Evolutionary conservation across 2,888 invertebrate species (phyloP).

Genomic region (Hylaea fasciaria): DNA sequence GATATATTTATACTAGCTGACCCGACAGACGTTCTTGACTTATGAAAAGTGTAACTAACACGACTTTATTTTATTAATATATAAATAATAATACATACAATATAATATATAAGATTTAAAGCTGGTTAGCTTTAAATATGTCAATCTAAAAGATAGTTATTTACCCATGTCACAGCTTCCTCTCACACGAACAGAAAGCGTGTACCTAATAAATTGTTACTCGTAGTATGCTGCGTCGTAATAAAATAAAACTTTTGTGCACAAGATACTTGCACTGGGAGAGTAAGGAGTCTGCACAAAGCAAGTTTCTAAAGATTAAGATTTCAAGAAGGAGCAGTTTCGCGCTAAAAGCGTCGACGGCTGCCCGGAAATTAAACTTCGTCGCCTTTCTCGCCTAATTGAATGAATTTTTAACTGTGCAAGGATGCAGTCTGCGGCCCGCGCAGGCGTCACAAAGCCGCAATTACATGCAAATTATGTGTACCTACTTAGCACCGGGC

Average conservation of each 20-base stretch:
- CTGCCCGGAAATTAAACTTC: slow-evolving; percentile 76
- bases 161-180: slow-evolving; percentile 17
- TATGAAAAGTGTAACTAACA: no score
- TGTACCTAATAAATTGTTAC: slow-evolving; percentile 17
- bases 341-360: slow-evolving; percentile 61
- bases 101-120: no score
- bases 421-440: slow-evolving; percentile 75
- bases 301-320: slow-evolving; percentile 66
- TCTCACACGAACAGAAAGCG: slow-evolving; percentile 20
- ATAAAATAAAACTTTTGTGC: slow-evolving; percentile 33
- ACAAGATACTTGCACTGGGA: slow-evolving; percentile 31
- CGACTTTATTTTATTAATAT: no score
- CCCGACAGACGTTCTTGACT: no score
- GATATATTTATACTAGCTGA: no score
- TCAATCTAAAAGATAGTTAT: slow-evolving; percentile 2
- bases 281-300: slow-evolving; percentile 51
- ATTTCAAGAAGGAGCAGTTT: slow-evolving; percentile 68
- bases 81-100: no score
- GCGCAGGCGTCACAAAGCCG: slow-evolving; percentile 68
- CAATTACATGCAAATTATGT: slow-evolving; percentile 83
- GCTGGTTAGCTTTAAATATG: no score
- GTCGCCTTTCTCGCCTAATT: slow-evolving; percentile 76
- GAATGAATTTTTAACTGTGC: slow-evolving; percentile 81
- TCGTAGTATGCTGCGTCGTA: slow-evolving; percentile 12
- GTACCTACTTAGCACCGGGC: slow-evolving; percentile 70